phyloP scores from a whole-genome alignment of 2,797 vertebrate genomes.

The Enteromius trimaculatus region DNA sequence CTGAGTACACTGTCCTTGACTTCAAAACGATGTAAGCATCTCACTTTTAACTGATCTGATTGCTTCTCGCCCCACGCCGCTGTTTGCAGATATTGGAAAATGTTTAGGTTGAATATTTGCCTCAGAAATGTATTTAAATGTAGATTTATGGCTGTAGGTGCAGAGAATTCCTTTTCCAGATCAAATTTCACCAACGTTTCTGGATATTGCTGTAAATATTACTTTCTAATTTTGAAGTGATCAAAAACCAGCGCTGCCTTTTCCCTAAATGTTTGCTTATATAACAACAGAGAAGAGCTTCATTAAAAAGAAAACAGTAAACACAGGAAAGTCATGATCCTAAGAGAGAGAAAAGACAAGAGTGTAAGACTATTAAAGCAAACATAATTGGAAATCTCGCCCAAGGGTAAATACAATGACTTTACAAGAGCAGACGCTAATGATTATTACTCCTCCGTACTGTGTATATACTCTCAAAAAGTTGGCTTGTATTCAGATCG shows the following conservation, averaged over 20 bases:
- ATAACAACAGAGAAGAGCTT: conserved; percentile 15
- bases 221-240: conserved; percentile 15
- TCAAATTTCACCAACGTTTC: not conserved
- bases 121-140: not conserved
- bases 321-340: conserved; percentile 26
- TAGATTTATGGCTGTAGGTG: conserved; percentile 30
- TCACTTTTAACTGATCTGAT: not conserved
- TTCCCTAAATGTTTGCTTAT: conserved; percentile 25
- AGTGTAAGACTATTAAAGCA: conserved; percentile 38
- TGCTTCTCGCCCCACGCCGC: not conserved
- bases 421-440: conserved; percentile 33
- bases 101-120: conserved; percentile 1
- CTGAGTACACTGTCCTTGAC: conserved; percentile 74
- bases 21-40: conserved; percentile 84
- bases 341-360: conserved; percentile 24
- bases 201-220: conserved; percentile 10
- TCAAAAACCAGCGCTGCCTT: conserved; percentile 23
- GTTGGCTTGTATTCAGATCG: not conserved
- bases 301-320: conserved; percentile 37
- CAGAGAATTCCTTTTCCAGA: not conserved
- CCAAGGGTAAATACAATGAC: conserved; percentile 37
- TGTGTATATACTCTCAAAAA: conserved; percentile 3
- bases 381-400: conserved; percentile 44
- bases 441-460: conserved; percentile 7
- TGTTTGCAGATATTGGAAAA: not conserved